Conservation (phyloP, 2,797 vertebrate genomes). For the Heterohyrax brucei region DNA sequence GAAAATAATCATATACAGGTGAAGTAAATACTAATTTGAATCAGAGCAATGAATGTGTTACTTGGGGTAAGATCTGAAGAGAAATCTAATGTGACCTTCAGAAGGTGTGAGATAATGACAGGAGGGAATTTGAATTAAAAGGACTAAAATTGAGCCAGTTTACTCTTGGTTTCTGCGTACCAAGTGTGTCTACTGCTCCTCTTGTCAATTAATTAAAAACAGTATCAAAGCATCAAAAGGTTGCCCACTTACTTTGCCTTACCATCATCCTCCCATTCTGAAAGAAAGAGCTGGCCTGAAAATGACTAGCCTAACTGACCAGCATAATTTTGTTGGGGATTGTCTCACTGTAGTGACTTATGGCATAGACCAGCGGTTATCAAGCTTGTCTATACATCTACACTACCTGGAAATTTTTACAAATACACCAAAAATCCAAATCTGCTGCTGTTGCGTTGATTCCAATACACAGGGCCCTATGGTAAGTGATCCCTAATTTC, state of each 20-base stretch:
- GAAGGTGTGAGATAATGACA: background rate
- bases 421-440: background rate
- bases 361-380: background rate
- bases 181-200: background rate
- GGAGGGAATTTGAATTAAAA: conserved; percentile 1
- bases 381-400: background rate
- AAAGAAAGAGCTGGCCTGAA: background rate
- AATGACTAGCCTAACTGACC: background rate
- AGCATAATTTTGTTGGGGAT: background rate
- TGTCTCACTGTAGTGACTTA: background rate
- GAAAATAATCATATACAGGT: background rate
- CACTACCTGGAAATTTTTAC: background rate
- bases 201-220: background rate
- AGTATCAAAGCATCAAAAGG: background rate
- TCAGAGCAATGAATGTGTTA: background rate
- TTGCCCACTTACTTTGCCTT: background rate
- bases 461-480: too few species aligned
- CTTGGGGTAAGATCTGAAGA: background rate
- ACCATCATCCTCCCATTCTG: background rate
- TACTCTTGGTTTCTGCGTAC: background rate
- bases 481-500: background rate
- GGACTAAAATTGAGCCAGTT: background rate
- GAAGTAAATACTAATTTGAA: background rate
- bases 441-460: too few species aligned
- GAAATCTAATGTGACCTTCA: background rate